Evolutionary conservation across 1,140 invertebrate species (phyloP).

Genomic region (Drosophila tristis): DNA sequence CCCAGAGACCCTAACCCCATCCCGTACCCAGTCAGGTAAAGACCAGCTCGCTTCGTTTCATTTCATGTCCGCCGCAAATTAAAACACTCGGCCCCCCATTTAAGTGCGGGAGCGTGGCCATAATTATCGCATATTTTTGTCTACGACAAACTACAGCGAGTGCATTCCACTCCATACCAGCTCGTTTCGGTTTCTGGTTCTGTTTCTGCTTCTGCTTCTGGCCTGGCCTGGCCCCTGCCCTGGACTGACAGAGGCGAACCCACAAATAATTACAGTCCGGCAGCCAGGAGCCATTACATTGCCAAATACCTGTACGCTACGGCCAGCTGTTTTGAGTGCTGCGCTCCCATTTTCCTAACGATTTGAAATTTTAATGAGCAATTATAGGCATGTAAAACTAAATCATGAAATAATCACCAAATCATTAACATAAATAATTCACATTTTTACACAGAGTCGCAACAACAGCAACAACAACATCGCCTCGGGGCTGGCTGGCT

Average conservation of each 20-base stretch:
- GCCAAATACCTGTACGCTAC: conserved; percentile 12
- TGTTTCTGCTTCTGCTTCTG: conserved; percentile 1
- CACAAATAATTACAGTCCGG: conserved; percentile 49
- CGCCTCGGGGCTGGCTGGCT: conserved; percentile 19
- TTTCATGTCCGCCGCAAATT: conserved; percentile 72
- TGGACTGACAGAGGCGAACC: conserved; percentile 10
- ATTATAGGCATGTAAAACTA: conserved; percentile 67
- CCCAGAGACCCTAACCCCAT: not conserved
- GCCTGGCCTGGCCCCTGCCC: not conserved
- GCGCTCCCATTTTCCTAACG: conserved; percentile 24
- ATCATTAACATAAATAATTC: conserved; percentile 74
- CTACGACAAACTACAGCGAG: conserved; percentile 45
- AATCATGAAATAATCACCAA: conserved; percentile 66
- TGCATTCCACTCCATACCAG: conserved; percentile 41
- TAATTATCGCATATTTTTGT: conserved; percentile 72
- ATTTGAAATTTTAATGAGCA: conserved; percentile 71
- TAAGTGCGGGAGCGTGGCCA: conserved; percentile 42
- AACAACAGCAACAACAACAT: conserved; percentile 16
- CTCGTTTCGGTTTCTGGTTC: not conserved
- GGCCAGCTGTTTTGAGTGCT: conserved; percentile 1
- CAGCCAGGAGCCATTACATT: conserved; percentile 31
- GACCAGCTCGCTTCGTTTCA: conserved; percentile 9
- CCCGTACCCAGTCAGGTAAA: not conserved
- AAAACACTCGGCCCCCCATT: conserved; percentile 44
- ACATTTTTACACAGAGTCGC: conserved; percentile 39